Evolutionary conservation across 2,888 invertebrate species (phyloP).

Genomic region (Caenorhabditis sinica): DNA sequence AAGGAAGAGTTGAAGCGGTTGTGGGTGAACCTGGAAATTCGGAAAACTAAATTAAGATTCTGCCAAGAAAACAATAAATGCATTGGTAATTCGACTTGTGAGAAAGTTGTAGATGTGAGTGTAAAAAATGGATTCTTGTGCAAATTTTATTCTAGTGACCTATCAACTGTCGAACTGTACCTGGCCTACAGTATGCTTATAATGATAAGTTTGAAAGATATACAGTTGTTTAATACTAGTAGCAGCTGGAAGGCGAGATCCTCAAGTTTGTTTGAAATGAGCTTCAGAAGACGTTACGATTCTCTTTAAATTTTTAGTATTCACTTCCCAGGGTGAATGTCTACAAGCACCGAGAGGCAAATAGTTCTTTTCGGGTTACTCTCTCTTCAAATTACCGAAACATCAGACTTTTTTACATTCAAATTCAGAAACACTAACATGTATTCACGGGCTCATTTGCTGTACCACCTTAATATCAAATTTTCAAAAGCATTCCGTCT

Average conservation of each 20-base stretch:
- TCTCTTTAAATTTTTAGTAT: constrained; percentile 25
- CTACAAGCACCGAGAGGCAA: constrained; percentile 14
- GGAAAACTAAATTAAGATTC: constrained; percentile 23
- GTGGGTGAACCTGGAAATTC: constrained; percentile 27
- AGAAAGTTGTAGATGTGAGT: constrained; percentile 30
- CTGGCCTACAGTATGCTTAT: constrained; percentile 37
- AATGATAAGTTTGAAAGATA: constrained; percentile 42
- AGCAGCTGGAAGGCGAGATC: constrained; percentile 18
- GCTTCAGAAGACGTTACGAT: neutral
- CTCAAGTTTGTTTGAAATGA: constrained; percentile 45
- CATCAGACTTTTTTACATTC: too few species aligned
- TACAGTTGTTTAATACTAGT: constrained; percentile 25
- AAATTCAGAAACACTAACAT: too few species aligned
- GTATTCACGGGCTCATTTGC: too few species aligned
- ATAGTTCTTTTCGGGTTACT: constrained; percentile 52
- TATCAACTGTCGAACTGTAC: constrained; percentile 44
- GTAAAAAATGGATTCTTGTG: neutral
- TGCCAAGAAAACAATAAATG: constrained; percentile 38
- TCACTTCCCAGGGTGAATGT: constrained; percentile 40
- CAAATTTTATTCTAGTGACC: constrained; percentile 6
- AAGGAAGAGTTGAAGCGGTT: constrained; percentile 6
- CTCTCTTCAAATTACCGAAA: neutral
- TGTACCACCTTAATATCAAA: too few species aligned
- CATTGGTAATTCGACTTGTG: neutral
- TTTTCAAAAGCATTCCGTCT: too few species aligned